These are phyloP conservation scores for Brachionus asplanchnoidis DNA, from an alignment of 1,140 invertebrate species.

Conservation along the genomic window DNA sequence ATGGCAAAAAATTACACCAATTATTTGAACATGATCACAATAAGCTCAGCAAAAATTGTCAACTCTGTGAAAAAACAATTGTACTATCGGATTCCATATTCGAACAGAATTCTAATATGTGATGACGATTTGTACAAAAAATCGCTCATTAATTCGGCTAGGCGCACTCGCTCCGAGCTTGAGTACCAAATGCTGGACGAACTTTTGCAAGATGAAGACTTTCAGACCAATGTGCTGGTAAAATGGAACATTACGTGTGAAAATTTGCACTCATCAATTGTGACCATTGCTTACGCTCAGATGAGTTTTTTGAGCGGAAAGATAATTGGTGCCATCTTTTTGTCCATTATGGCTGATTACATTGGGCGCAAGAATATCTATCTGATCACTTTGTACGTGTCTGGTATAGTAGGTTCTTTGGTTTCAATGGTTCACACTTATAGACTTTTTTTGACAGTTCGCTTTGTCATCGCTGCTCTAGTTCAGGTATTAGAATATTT, in stretches of 20 bases:
- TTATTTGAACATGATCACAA: constrained; percentile 7
- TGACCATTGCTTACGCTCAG: constrained; percentile 32
- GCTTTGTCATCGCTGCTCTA: constrained; percentile 21
- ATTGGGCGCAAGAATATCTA: constrained; percentile 12
- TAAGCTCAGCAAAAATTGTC: background rate
- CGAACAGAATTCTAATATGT: background rate
- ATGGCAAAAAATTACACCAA: constrained; percentile 17
- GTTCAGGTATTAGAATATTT: background rate
- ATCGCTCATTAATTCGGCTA: background rate
- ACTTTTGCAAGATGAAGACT: background rate
- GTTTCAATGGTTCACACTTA: constrained; percentile 27
- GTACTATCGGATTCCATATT: constrained; percentile 1
- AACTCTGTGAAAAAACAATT: background rate
- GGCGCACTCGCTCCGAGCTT: background rate
- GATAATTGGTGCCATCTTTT: constrained; percentile 40
- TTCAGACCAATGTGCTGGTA: constrained; percentile 11
- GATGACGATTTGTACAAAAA: constrained; percentile 32
- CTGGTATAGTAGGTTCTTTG: background rate
- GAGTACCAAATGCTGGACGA: background rate
- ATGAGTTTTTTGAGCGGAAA: constrained; percentile 40
- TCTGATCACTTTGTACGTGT: constrained; percentile 18
- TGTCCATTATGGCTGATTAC: constrained; percentile 33
- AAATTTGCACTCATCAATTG: constrained; percentile 1
- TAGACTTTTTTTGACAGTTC: background rate
- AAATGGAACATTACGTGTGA: constrained; percentile 34